Conservation (phyloP, 2,797 vertebrate species). For the Eidolon dupreanum region DNA sequence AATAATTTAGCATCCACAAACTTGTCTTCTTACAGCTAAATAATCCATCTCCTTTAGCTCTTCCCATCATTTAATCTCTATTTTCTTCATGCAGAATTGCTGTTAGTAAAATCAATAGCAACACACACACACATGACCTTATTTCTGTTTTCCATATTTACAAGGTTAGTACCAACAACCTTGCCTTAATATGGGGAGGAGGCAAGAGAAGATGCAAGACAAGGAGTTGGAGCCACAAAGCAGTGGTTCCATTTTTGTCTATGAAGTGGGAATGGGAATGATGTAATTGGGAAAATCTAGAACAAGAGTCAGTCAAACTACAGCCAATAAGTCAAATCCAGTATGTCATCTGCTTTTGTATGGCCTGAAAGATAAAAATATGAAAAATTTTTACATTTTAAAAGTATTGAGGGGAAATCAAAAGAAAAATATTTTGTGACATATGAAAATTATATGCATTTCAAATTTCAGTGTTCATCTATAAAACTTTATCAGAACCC, state of each 20-base stretch:
- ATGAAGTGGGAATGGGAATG: neutral
- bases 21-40: neutral
- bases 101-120: neutral
- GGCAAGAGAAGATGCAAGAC: neutral
- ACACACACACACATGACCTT: neutral
- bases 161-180: neutral
- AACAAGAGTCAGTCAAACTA: neutral
- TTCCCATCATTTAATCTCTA: slow-evolving; percentile 25
- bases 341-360: neutral
- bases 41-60: neutral
- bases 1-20: neutral
- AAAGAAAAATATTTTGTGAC: neutral
- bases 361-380: neutral
- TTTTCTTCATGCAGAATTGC: neutral
- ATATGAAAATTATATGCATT: slow-evolving; percentile 20
- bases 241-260: neutral
- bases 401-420: neutral
- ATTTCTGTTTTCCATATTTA: slow-evolving; percentile 2
- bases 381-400: slow-evolving; percentile 18
- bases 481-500: neutral
- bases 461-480: neutral
- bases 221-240: neutral
- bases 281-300: neutral
- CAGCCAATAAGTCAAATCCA: neutral
- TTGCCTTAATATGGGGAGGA: neutral